Base-by-base conservation (phyloP, 2,797 vertebrate species). In the Tapera naevia region DNA sequence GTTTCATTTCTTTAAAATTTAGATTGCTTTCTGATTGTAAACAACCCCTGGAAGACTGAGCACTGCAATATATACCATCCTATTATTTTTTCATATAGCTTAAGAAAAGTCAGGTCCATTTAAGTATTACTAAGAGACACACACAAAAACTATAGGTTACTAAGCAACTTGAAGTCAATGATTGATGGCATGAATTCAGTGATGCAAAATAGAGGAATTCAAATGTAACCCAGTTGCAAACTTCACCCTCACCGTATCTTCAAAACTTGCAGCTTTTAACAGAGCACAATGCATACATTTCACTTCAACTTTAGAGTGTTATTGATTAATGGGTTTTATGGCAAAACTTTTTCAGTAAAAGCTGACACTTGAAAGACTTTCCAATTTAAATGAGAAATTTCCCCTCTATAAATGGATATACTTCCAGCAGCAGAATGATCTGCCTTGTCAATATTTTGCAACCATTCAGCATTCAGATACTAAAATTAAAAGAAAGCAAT, bases 21-120 rank as follows among this genome's bases (percentile, higher is more conserved):
- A 75, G 37, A 56, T 70, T 92, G 37, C 28, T 95, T 91, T 89
- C 85, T 91, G 85, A 37, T 39, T 32, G 48, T 62, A 65, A 91
- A 35, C 17, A 54, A 54, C 12, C 8, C 17, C 67, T 60, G 41
- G 60, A 92, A 78, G 54, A 27, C 32, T 24, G 16, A 43, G 45
- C 41, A 41, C 39, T 79, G 65, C 62, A 37, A 62, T 66, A 71
- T 58, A 56, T 22, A 43, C 17, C 13, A 6, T 46, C 19, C 15
- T 17, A 24, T 58, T 72, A 54, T 25, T 89, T 65, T 35, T 53
- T 72, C 54, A 41, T 19, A 33, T 9, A 65, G 14, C 18, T 75
- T 73, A 67, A 58, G 56, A 43, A 56, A 82, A 56, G 15, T 43
- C 48, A 74, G 24, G 48, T 76, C 11, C 18, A 17, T 84, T 76